Base-by-base conservation (phyloP, 2,888 invertebrate species). In the Tribolium freemani region DNA sequence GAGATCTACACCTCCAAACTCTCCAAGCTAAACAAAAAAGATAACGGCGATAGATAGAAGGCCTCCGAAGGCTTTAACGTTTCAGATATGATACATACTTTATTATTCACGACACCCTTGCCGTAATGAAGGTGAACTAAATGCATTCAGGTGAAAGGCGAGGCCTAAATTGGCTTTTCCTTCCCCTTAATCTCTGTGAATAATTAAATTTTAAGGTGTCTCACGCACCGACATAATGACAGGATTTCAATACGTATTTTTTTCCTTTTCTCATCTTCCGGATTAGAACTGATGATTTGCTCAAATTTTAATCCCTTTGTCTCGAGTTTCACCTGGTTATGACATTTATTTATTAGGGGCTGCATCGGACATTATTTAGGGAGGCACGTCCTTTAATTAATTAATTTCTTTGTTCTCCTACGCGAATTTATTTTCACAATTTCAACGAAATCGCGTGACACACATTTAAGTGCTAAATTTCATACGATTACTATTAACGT, bases 121-220 rank as follows among this genome's bases (percentile, higher is more conserved):
- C 54, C 51, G 16, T 56, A 48, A 61, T 68, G 50, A 72, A 72
- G 66, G 69, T 64, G 69, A 66, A 60, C 53, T 73, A 66, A 70
- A 73, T 66, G 73, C 73, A 66, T 73, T 73, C 69, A 64, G 73
- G 69, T 66, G 73, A 69, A 73, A 60, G 69, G 66, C 60, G 58
- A 61, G 21, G 60, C 60, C 60, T 66, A 73, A 73, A 73, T 73
- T 73, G 73, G 66, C 73, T 73, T 73, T 72, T 72, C 64, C 73
- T 70, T 58, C 60, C 69, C 57, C 66, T 54, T 69, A 72, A 72
- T 72, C 72, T 69, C 64, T 16, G 53, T 58, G 16, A 30, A 56
- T 73, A 71, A 71, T 73, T 71, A 71, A 71, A 68, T 74, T 68
- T 64, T 56, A 68, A 71, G 60, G 53, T 57, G 58, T 74, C 71